These are phyloP conservation scores for Nasua narica DNA, from an alignment of 2,797 vertebrate species.

Conservation along the genomic window DNA sequence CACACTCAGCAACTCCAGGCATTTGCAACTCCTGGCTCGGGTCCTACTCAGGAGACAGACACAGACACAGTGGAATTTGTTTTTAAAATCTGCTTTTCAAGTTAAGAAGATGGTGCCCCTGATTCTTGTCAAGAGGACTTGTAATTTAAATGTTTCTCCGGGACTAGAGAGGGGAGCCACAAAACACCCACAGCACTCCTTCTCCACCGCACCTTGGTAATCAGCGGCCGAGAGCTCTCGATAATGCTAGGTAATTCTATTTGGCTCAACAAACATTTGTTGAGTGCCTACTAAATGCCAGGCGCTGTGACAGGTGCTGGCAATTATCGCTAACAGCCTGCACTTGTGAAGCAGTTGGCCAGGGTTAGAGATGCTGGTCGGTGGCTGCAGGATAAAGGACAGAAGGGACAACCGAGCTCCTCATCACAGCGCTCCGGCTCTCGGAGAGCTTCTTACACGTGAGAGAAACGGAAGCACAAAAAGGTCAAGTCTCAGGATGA, in stretches of 20 bases:
- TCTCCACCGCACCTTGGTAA: neutral
- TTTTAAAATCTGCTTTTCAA: slow-evolving; percentile 5
- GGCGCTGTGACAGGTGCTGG: slow-evolving; percentile 46
- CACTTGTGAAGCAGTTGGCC: slow-evolving; percentile 14
- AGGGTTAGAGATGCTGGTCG: neutral
- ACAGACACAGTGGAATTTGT: neutral
- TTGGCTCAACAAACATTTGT: slow-evolving; percentile 55
- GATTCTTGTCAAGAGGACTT: neutral
- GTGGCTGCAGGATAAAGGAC: neutral
- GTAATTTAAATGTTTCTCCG: neutral
- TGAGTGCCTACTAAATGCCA: slow-evolving; percentile 36
- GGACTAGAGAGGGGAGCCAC: neutral
- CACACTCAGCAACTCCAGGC: neutral
- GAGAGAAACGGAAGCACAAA: neutral
- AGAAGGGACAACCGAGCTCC: neutral
- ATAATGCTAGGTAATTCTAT: slow-evolving; percentile 53
- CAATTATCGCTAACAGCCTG: slow-evolving; percentile 52
- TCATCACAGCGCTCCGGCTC: neutral
- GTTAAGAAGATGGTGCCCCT: neutral
- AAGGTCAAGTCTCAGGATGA: neutral
- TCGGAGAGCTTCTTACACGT: neutral
- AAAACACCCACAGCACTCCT: neutral
- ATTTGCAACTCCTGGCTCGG: neutral
- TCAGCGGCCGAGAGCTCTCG: neutral
- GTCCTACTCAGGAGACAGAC: neutral